phyloP scores from a whole-genome alignment of 2,113 vertebrate genomes.

The Hippopotamus amphibius region DNA sequence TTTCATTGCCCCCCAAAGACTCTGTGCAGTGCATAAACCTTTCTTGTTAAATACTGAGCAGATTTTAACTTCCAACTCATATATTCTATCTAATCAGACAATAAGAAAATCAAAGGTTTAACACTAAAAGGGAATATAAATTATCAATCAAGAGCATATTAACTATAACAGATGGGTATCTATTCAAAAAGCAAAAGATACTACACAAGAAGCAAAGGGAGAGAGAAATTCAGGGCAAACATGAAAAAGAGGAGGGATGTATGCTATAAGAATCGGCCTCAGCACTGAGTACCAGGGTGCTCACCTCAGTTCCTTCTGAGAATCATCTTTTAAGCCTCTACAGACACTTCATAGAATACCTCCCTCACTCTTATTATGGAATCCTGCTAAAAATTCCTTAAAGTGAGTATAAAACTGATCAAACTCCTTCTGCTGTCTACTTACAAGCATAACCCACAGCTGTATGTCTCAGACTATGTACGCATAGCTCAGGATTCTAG shows the following conservation, averaged over 20 bases:
- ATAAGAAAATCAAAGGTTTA: conserved; percentile 33
- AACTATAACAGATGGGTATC: neutral
- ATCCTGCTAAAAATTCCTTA: neutral
- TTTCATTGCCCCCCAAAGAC: neutral
- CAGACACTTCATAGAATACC: neutral
- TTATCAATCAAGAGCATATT: neutral
- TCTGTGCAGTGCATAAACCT: neutral
- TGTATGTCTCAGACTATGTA: neutral
- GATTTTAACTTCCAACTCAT: neutral
- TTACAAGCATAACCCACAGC: neutral
- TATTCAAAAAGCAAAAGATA: neutral
- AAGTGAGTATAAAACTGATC: neutral
- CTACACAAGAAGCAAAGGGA: neutral
- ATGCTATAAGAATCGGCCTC: rapidly evolving
- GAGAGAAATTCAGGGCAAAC: neutral
- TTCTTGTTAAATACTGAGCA: neutral
- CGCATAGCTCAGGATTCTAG: neutral
- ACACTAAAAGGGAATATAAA: neutral
- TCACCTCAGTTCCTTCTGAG: neutral
- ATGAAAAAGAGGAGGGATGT: neutral
- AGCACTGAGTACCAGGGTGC: neutral
- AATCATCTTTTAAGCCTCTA: neutral
- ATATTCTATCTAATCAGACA: neutral
- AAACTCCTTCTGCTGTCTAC: neutral
- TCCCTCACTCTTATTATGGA: neutral